Evolutionary conservation across 2,113 vertebrate species (phyloP).

Genomic region (Trachemys scripta): DNA sequence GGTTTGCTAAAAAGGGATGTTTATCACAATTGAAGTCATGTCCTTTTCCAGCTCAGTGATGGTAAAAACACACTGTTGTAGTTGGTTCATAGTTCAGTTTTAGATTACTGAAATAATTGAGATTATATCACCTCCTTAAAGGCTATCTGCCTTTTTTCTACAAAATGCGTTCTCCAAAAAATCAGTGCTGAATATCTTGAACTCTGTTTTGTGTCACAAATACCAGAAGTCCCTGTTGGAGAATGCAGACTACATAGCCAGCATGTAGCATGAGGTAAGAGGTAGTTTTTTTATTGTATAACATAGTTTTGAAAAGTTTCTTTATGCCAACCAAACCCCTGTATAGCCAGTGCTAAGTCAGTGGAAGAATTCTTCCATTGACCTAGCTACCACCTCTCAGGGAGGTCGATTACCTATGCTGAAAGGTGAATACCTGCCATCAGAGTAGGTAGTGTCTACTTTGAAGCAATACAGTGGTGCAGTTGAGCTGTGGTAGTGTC

Average conservation of each 20-base stretch:
- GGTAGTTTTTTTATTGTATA: not conserved
- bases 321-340: not conserved
- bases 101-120: not conserved
- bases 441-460: not conserved
- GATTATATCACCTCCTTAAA: constrained; percentile 4
- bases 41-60: not conserved
- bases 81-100: not conserved
- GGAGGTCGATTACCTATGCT: not conserved
- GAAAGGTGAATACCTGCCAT: not conserved
- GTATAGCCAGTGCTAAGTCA: not conserved
- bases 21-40: not conserved
- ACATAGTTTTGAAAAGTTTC: not conserved
- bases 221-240: constrained; percentile 26
- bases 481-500: not conserved
- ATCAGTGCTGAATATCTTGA: constrained; percentile 18
- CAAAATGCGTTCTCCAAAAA: constrained; percentile 35
- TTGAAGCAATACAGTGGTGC: not conserved
- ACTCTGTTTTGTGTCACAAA: constrained; percentile 29
- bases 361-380: not conserved
- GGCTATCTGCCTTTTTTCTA: not conserved
- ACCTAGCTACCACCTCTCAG: not conserved
- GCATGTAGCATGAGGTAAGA: not conserved
- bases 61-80: constrained; percentile 37
- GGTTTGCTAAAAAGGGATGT: not conserved
- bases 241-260: constrained; percentile 40